A percentile compares a stretch with the other conserved stretches of the same genome.
phyloP scores from a whole-genome alignment of 2,888 invertebrate genomes.

The Eristalinus aeneus region DNA sequence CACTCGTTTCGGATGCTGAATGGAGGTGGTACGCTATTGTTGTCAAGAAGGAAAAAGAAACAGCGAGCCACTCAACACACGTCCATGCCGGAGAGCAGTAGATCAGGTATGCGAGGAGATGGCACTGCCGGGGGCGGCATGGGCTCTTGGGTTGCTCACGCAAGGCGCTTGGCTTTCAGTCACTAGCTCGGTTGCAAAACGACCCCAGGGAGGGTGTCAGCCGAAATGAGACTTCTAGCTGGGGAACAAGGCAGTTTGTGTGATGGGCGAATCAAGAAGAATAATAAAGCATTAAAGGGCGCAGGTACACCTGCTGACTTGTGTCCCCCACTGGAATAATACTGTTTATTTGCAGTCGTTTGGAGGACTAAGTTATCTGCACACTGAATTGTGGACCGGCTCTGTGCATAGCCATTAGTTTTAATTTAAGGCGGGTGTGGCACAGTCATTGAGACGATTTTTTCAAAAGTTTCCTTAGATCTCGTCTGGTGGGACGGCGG shows the following conservation, averaged over 20 bases:
- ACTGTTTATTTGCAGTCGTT: neutral
- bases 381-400: neutral
- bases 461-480: no score
- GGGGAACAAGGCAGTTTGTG: neutral
- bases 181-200: constrained; percentile 55
- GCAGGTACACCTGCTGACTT: neutral
- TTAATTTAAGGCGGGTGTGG: neutral
- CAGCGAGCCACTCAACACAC: neutral
- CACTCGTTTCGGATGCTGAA: constrained; percentile 25
- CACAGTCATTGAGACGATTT: no score
- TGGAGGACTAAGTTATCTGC: neutral
- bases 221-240: constrained; percentile 50
- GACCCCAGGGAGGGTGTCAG: constrained; percentile 63
- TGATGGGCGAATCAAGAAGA: neutral
- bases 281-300: constrained; percentile 55
- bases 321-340: neutral
- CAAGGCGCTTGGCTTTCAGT: constrained; percentile 39
- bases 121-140: constrained; percentile 17
- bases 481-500: no score
- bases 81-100: constrained; percentile 51
- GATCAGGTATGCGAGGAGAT: constrained; percentile 52
- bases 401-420: neutral
- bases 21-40: constrained; percentile 24
- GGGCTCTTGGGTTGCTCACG: constrained; percentile 31
- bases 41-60: constrained; percentile 16